Evolutionary conservation across 2,113 vertebrate species (phyloP).

Genomic region (Cepphus grylle): DNA sequence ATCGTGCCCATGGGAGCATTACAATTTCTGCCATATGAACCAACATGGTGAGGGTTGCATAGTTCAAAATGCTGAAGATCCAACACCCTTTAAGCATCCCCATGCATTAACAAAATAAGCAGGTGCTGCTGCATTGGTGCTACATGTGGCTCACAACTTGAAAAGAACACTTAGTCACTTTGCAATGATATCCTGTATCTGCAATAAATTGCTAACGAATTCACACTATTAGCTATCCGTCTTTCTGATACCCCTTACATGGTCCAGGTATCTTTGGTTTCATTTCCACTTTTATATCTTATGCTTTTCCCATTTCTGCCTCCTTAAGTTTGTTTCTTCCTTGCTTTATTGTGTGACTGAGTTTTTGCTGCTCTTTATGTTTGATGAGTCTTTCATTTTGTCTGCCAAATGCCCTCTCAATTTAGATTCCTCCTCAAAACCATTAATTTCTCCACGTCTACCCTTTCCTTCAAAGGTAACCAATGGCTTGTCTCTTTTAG

Average conservation of each 20-base stretch:
- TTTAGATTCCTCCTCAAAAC: background rate
- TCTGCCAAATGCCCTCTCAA: background rate
- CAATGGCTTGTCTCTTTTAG: background rate
- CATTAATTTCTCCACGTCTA: background rate
- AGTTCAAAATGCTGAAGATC: background rate
- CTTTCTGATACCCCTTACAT: background rate
- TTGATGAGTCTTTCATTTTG: background rate
- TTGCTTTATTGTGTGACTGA: background rate
- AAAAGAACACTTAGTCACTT: background rate
- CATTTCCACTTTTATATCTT: background rate
- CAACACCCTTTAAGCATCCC: background rate
- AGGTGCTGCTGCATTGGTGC: background rate
- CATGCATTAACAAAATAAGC: background rate
- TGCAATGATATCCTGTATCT: background rate
- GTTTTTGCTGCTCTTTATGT: background rate
- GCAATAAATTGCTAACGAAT: background rate
- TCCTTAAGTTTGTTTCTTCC: background rate
- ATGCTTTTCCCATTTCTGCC: background rate
- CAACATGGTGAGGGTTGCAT: fast-evolving
- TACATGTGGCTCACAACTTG: background rate
- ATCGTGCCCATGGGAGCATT: background rate
- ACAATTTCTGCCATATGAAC: background rate
- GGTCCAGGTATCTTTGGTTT: background rate
- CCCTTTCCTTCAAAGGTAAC: background rate
- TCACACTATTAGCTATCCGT: too few relatives aligned